Percentiles rank a stretch among this genome's conserved stretches.
These are phyloP conservation scores for Chlorodrepanis virens DNA, from an alignment of 2,113 vertebrate species.

Conservation along the genomic window DNA sequence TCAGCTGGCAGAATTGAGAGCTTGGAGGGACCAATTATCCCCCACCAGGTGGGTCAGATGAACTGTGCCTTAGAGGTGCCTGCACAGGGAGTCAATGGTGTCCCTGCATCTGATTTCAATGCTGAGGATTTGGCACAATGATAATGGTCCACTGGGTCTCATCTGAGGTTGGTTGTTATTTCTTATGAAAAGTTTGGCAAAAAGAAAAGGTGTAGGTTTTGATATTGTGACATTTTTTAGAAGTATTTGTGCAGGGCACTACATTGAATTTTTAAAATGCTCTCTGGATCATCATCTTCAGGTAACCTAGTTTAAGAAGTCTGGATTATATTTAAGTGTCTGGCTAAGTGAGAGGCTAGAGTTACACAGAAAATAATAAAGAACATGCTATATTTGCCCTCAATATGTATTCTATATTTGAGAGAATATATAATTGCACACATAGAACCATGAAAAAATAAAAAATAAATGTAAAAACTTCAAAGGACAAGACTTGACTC, in stretches of 20 bases:
- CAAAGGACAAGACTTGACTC: neutral
- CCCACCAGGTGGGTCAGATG: neutral
- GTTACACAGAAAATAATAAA: neutral
- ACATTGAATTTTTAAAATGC: neutral
- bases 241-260: neutral
- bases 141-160: neutral
- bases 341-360: neutral
- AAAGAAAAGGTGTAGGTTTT: neutral
- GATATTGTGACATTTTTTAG: neutral
- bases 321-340: neutral
- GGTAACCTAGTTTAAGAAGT: neutral
- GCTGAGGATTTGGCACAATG: neutral
- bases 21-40: neutral
- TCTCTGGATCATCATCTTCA: neutral
- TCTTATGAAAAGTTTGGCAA: neutral
- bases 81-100: rapidly evolving
- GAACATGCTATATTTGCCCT: neutral
- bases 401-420: neutral
- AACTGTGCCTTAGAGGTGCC: neutral
- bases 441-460: neutral
- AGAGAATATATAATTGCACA: neutral
- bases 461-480: neutral
- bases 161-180: neutral
- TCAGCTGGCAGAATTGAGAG: neutral
- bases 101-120: neutral